phyloP scores from a whole-genome alignment of 2,888 invertebrate genomes.

The Erebia aethiops region DNA sequence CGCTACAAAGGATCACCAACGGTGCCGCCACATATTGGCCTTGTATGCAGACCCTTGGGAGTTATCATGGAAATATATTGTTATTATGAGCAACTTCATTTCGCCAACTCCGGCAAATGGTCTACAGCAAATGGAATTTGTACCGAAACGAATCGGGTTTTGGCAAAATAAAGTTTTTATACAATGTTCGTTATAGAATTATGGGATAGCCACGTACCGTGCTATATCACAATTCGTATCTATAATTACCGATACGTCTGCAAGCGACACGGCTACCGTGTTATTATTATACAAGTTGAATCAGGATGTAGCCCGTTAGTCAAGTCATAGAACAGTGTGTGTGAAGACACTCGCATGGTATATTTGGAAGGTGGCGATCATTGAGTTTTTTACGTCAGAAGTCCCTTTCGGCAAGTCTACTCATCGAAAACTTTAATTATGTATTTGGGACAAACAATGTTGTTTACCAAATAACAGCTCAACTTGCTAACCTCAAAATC shows the following conservation, averaged over 20 bases:
- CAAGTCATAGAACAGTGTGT: constrained; percentile 12
- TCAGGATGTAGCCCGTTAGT: constrained; percentile 7
- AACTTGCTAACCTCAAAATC: too few species aligned
- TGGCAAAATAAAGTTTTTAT: constrained; percentile 30
- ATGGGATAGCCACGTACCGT: constrained; percentile 10
- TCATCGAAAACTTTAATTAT: background rate
- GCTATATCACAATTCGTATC: constrained; percentile 14
- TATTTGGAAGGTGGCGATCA: constrained; percentile 25
- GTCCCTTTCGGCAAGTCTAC: constrained; percentile 6
- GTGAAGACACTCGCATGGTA: constrained; percentile 28
- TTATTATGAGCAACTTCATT: constrained; percentile 20
- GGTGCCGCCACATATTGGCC: background rate
- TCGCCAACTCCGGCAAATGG: constrained; percentile 6
- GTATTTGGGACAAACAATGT: too few species aligned
- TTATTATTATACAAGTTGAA: background rate
- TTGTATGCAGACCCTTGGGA: constrained; percentile 3
- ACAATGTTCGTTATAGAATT: constrained; percentile 14
- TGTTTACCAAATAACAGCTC: too few species aligned
- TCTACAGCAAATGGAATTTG: background rate
- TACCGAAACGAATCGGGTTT: background rate
- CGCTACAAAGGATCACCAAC: constrained; percentile 11
- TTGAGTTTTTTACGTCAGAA: constrained; percentile 12
- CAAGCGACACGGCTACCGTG: constrained; percentile 17
- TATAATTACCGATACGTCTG: background rate
- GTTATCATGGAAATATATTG: constrained; percentile 30